Conservation (phyloP, 2,113 vertebrate species). For the Chauna torquata region DNA sequence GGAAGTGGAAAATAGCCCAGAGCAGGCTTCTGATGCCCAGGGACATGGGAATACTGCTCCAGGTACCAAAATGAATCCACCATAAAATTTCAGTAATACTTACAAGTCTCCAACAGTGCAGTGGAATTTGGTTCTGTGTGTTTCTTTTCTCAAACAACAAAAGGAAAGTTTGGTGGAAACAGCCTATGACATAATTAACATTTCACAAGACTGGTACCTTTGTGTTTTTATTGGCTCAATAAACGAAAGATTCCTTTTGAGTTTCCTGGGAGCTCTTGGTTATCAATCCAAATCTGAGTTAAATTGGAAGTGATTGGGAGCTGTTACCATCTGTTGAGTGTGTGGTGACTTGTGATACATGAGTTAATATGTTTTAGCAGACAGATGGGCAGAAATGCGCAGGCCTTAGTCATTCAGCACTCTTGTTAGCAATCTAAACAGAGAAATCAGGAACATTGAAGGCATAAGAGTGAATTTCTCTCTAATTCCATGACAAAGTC, state of each 20-base stretch:
- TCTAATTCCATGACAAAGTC: not conserved
- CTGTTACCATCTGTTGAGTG: slow-evolving; percentile 54
- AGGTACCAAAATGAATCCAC: not conserved
- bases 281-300: slow-evolving; percentile 25
- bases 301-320: slow-evolving; percentile 36
- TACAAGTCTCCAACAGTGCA: not conserved
- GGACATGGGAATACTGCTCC: not conserved
- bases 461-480: not conserved
- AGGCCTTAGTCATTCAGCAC: slow-evolving; percentile 39
- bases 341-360: slow-evolving; percentile 35
- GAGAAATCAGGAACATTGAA: not conserved
- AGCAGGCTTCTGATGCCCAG: not conserved
- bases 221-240: not conserved
- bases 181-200: not conserved
- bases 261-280: not conserved
- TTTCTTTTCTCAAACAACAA: not conserved
- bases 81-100: not conserved
- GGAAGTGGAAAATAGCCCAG: not conserved
- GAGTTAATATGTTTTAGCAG: slow-evolving; percentile 52
- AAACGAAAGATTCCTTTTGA: not conserved
- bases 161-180: not conserved
- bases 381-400: slow-evolving; percentile 56
- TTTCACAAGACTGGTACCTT: not conserved
- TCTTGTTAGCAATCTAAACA: slow-evolving; percentile 13
- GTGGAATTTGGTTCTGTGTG: not conserved